These are phyloP conservation scores for Drosophila lacicola DNA, from an alignment of 2,888 invertebrate genomes.

Conservation along the genomic window DNA sequence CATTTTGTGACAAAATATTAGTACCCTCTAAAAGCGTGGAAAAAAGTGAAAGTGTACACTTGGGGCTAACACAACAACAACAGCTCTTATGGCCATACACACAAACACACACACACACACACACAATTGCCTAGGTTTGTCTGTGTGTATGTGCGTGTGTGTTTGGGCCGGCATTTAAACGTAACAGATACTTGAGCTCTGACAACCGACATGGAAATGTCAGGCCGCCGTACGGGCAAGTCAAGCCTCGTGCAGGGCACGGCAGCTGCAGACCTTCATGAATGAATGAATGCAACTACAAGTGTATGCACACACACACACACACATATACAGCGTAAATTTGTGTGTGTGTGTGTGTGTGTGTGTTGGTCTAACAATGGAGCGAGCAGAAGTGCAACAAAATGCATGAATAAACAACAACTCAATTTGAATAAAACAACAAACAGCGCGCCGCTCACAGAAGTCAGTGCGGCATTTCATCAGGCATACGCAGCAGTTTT, in stretches of 20 bases:
- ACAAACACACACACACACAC: conserved; percentile 17
- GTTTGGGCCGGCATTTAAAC: conserved; percentile 65
- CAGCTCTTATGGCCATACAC: conserved; percentile 16
- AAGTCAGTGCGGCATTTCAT: conserved; percentile 39
- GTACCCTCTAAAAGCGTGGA: neutral
- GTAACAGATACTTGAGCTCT: conserved; percentile 72
- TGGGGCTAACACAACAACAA: conserved; percentile 48
- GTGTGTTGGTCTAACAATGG: conserved; percentile 59
- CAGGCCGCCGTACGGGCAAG: conserved; percentile 38
- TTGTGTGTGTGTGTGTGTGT: conserved; percentile 15
- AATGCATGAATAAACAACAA: conserved; percentile 78
- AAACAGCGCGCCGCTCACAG: conserved; percentile 38
- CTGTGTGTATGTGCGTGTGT: conserved; percentile 6
- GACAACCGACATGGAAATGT: conserved; percentile 57
- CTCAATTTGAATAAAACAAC: conserved; percentile 76
- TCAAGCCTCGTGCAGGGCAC: conserved; percentile 36
- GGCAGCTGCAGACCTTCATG: conserved; percentile 41
- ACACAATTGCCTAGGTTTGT: conserved; percentile 27
- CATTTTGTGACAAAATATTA: too few relatives aligned
- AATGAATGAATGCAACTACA: conserved; percentile 48
- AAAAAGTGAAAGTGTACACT: conserved; percentile 79
- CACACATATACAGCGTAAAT: conserved; percentile 3
- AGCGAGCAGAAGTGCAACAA: conserved; percentile 68
- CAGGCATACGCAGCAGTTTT: conserved; percentile 26
- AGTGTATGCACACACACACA: neutral